Conservation (phyloP, 2,113 vertebrate genomes). For the Engystomops pustulosus region DNA sequence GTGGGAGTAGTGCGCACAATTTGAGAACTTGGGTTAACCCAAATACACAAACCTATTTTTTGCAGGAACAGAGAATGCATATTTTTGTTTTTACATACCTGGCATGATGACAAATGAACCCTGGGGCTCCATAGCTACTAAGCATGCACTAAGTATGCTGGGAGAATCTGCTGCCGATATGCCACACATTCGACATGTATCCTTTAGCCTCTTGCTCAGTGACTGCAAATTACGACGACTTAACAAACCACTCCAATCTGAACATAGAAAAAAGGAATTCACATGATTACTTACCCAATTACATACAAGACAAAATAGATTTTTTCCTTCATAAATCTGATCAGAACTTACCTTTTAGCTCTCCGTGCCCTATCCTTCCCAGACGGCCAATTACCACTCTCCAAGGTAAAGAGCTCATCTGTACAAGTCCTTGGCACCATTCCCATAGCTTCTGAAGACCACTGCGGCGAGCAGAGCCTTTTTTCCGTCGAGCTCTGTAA, state of each 20-base stretch:
- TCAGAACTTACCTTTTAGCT: constrained; percentile 86
- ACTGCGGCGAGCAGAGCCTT: constrained; percentile 93
- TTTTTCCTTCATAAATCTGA: too few relatives aligned
- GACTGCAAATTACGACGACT: constrained; percentile 95
- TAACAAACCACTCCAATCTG: constrained; percentile 97
- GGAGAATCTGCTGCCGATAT: constrained; percentile 96
- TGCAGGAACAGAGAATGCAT: too few relatives aligned
- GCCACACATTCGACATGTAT: constrained; percentile 97
- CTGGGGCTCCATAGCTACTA: constrained; percentile 97
- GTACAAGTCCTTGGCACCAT: constrained; percentile 94
- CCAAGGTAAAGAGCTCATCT: constrained; percentile 98
- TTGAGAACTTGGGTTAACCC: too few relatives aligned
- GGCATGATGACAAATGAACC: constrained; percentile 98
- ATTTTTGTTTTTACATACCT: too few relatives aligned
- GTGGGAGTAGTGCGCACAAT: too few relatives aligned
- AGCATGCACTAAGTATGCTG: constrained; percentile 94
- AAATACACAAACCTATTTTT: too few relatives aligned
- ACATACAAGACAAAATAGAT: too few relatives aligned
- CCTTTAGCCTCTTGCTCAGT: constrained; percentile 92
- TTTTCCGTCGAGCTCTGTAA: constrained; percentile 94
- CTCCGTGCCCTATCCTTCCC: constrained; percentile 95
- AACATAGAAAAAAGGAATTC: neutral
- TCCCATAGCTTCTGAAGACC: constrained; percentile 98
- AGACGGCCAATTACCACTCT: constrained; percentile 97
- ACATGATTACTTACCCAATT: too few relatives aligned